A percentile compares a stretch with the other conserved stretches of the same genome.
Conservation (phyloP, 2,797 vertebrate genomes). For the Eulemur coronatus region DNA sequence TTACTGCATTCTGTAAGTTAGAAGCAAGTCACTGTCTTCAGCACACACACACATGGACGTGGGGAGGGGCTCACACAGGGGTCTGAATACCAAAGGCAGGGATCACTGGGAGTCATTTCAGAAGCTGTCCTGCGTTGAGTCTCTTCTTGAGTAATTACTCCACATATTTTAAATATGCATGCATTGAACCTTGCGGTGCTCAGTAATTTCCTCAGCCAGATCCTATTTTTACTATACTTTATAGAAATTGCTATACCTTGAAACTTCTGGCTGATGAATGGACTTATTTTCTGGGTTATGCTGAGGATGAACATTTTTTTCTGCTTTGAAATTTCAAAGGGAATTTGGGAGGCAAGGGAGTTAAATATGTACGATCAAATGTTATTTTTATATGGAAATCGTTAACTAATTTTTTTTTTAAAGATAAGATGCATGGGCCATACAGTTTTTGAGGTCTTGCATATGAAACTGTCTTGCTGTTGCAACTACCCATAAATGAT, state of each 20-base stretch:
- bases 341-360: not conserved
- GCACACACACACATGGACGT: not conserved
- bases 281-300: slow-evolving; percentile 33
- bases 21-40: not conserved
- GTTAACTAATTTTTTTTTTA: not conserved
- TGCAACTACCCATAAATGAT: not conserved
- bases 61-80: not conserved
- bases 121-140: not conserved
- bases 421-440: not conserved
- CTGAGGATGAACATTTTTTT: not conserved
- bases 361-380: not conserved
- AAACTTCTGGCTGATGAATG: slow-evolving; percentile 14
- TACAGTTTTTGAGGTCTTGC: not conserved
- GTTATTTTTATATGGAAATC: slow-evolving; percentile 18
- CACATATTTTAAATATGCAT: not conserved
- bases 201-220: not conserved
- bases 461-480: not conserved
- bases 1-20: not conserved
- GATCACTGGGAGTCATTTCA: not conserved
- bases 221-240: slow-evolving; percentile 14
- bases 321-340: slow-evolving; percentile 28
- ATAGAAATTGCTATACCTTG: not conserved
- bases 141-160: not conserved
- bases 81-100: not conserved
- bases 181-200: not conserved